These are phyloP conservation scores for Anguilla marmorata DNA, from an alignment of 2,797 vertebrate species.

Conservation along the genomic window DNA sequence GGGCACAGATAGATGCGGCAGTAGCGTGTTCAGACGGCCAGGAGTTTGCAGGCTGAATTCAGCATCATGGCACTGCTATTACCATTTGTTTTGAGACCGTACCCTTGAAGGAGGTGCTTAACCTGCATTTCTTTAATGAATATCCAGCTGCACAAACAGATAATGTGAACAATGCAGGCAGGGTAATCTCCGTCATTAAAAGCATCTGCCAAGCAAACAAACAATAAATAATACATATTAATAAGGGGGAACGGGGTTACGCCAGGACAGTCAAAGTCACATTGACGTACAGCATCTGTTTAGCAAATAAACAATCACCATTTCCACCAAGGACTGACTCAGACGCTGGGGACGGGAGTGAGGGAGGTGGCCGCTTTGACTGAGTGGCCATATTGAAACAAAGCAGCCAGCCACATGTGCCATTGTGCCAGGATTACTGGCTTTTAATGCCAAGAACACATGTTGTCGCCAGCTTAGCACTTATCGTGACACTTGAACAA, in stretches of 20 bases:
- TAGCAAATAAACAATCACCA: neutral
- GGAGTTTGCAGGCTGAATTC: neutral
- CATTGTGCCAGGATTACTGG: constrained; percentile 33
- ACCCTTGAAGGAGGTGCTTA: neutral
- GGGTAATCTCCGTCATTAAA: neutral
- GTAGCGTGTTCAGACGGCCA: neutral
- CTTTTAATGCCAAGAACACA: constrained; percentile 29
- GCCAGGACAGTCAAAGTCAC: neutral
- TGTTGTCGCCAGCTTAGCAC: constrained; percentile 30
- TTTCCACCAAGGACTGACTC: neutral
- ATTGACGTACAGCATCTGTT: neutral
- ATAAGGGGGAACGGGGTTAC: neutral
- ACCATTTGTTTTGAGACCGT: neutral
- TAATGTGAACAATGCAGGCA: neutral
- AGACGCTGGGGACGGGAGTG: neutral
- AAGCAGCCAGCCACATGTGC: constrained; percentile 22
- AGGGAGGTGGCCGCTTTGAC: neutral
- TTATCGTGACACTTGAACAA: constrained; percentile 25
- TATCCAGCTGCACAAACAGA: constrained; percentile 11
- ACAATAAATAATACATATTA: neutral
- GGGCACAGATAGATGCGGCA: neutral
- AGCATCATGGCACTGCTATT: neutral
- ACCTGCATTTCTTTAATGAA: neutral
- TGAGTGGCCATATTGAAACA: constrained; percentile 30
- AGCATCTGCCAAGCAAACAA: neutral